A percentile compares a stretch with the other conserved stretches of the same genome.
phyloP scores from a whole-genome alignment of 1,140 invertebrate genomes.

The Wiebesia pumilae region DNA sequence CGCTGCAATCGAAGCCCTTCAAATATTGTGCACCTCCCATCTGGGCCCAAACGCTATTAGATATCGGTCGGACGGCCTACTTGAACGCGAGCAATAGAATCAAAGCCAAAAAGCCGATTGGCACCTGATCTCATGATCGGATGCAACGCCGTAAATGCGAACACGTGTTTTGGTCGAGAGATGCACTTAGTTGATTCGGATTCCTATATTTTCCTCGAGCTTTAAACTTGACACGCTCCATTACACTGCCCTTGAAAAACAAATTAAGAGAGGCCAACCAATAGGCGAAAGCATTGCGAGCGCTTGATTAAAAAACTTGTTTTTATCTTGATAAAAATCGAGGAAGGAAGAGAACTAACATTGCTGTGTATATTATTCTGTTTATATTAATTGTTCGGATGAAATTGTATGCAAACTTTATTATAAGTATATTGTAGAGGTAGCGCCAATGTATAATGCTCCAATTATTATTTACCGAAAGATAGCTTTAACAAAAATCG shows the following conservation, averaged over 20 bases:
- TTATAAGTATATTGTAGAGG: too few species aligned
- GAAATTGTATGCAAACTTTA: too few species aligned
- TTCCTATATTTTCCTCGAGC: background rate
- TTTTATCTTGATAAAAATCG: too few species aligned
- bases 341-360: too few species aligned
- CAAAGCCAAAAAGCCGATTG: constrained; percentile 22
- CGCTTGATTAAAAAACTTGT: background rate
- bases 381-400: too few species aligned
- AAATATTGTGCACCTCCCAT: constrained; percentile 50
- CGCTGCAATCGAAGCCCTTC: constrained; percentile 56
- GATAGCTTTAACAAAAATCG: too few species aligned
- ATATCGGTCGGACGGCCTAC: background rate
- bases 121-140: background rate
- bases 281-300: background rate
- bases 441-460: too few species aligned
- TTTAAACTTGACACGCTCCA: constrained; percentile 47
- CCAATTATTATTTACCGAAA: too few species aligned
- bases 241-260: constrained; percentile 15
- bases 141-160: background rate
- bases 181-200: background rate
- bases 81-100: background rate
- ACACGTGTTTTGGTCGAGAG: background rate
- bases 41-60: background rate
- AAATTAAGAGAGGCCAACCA: background rate
- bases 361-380: too few species aligned